A percentile compares a stretch with the other conserved stretches of the same genome.
These are phyloP conservation scores for Donacobius atricapilla DNA, from an alignment of 2,113 vertebrate genomes.

Conservation along the genomic window DNA sequence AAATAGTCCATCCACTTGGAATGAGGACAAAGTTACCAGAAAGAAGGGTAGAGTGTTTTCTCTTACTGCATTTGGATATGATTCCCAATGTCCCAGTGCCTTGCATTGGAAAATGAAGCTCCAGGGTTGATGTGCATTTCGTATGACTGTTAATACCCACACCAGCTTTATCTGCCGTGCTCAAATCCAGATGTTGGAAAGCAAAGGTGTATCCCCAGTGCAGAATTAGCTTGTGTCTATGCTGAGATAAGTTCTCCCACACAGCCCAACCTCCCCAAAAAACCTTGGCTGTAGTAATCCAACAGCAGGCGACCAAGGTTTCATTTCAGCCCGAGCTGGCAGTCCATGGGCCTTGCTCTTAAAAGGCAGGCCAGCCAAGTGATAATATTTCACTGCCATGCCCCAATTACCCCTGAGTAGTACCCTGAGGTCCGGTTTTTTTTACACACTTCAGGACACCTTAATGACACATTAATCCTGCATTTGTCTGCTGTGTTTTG, in stretches of 20 bases:
- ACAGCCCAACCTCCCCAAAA: neutral
- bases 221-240: neutral
- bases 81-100: neutral
- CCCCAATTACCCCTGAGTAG: neutral
- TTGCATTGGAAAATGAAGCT: neutral
- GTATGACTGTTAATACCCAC: accelerated
- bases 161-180: neutral
- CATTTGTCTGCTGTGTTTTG: neutral
- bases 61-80: accelerated
- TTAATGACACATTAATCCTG: neutral
- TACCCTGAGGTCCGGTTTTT: neutral
- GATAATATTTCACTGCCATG: neutral
- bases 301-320: neutral
- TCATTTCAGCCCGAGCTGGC: neutral
- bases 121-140: neutral
- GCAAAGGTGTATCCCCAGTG: neutral
- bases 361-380: neutral
- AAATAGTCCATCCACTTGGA: neutral
- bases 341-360: neutral
- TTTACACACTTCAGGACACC: neutral
- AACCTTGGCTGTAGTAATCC: neutral
- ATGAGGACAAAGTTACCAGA: neutral
- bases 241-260: neutral
- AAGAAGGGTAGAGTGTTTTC: neutral
- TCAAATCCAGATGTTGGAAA: neutral